Conservation (phyloP, 2,113 vertebrate species). For the Acinonyx jubatus region DNA sequence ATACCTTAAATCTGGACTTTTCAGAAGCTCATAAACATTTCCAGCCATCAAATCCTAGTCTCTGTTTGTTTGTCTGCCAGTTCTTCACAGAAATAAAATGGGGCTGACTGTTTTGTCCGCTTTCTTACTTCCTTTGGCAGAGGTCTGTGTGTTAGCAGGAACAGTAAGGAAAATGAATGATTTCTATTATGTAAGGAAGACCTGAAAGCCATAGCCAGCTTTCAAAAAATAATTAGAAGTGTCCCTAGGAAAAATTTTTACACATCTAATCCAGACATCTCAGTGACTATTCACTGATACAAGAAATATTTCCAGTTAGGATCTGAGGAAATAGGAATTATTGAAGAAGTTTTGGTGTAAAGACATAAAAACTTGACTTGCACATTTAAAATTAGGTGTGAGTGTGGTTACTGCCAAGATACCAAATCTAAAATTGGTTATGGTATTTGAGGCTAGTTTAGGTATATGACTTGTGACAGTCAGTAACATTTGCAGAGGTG, state of each 20-base stretch:
- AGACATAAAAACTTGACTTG: neutral
- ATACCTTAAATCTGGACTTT: neutral
- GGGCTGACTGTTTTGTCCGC: neutral
- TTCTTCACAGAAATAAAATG: neutral
- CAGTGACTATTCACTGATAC: neutral
- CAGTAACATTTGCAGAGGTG: neutral
- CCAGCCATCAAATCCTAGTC: neutral
- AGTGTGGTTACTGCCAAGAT: neutral
- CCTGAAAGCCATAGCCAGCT: neutral
- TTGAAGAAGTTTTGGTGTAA: neutral
- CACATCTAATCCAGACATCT: neutral
- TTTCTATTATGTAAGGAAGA: neutral
- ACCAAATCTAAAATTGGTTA: neutral
- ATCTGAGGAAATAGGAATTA: neutral
- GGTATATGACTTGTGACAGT: neutral
- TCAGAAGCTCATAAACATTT: neutral
- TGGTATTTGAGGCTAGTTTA: neutral
- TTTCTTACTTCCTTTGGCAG: neutral
- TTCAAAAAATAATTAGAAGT: neutral
- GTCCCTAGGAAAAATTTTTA: neutral
- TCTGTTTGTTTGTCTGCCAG: neutral
- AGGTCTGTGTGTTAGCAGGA: neutral
- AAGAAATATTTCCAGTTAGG: constrained; percentile 1
- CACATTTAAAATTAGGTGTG: neutral
- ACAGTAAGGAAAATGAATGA: neutral